These are phyloP conservation scores for Drosophila kambysellisi DNA, from an alignment of 2,888 invertebrate species.

Conservation along the genomic window DNA sequence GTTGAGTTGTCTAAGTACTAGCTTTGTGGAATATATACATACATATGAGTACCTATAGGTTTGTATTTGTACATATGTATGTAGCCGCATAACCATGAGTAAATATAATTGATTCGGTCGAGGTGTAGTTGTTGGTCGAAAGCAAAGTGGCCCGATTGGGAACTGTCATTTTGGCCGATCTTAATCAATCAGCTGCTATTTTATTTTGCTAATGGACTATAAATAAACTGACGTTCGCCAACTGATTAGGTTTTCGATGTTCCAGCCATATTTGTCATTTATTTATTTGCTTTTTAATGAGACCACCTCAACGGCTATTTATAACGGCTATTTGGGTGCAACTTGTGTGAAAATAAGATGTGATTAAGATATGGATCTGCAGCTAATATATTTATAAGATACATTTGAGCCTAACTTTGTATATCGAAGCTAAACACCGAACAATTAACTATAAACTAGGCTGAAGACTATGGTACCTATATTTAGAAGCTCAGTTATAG, in stretches of 20 bases:
- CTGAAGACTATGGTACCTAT: background rate
- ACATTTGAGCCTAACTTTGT: background rate
- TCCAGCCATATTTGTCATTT: conserved; percentile 62
- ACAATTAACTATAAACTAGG: background rate
- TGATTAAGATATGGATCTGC: background rate
- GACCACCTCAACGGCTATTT: conserved; percentile 28
- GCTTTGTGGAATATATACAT: conserved; percentile 27
- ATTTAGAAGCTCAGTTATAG: background rate
- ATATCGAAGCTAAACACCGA: background rate
- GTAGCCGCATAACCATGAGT: conserved; percentile 23
- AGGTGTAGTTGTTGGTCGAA: conserved; percentile 15
- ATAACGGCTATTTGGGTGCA: conserved; percentile 12
- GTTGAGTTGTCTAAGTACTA: conserved; percentile 46
- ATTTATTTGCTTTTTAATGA: conserved; percentile 48
- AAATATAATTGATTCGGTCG: conserved; percentile 71
- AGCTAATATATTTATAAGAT: background rate
- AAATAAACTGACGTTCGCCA: conserved; percentile 60
- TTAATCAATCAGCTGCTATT: conserved; percentile 62
- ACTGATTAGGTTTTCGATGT: conserved; percentile 62
- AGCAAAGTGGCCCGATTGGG: conserved; percentile 29
- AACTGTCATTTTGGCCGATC: conserved; percentile 50
- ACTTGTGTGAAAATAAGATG: background rate
- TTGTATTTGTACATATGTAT: conserved; percentile 12
- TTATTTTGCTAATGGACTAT: conserved; percentile 51
- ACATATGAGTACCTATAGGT: background rate